Conservation (phyloP, 2,113 vertebrate genomes). For the Muntiacus reevesi region DNA sequence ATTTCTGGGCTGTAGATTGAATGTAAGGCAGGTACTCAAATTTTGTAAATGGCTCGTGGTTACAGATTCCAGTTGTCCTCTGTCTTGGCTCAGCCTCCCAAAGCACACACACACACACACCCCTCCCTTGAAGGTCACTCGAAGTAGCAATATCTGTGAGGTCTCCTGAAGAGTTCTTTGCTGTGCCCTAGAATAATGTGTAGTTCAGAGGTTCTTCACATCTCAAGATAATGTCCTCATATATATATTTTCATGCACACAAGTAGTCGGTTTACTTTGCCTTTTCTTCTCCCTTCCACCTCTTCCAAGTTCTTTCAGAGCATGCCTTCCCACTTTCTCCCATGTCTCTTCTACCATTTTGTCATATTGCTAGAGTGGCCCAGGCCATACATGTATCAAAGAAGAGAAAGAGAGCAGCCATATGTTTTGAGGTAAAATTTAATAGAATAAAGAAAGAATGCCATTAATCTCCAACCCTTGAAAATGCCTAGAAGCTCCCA, state of each 20-base stretch:
- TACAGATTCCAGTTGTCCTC: background rate
- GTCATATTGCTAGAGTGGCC: slow-evolving; percentile 24
- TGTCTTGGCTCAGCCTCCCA: background rate
- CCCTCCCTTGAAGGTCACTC: background rate
- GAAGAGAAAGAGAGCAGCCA: slow-evolving; percentile 52
- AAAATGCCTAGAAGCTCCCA: slow-evolving; percentile 51
- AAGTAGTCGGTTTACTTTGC: background rate
- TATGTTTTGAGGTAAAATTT: slow-evolving; percentile 66
- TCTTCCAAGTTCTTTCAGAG: background rate
- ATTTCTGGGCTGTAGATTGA: background rate
- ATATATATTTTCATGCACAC: background rate
- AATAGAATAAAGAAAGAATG: slow-evolving; percentile 66
- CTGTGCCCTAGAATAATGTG: background rate
- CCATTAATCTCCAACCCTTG: slow-evolving; percentile 53
- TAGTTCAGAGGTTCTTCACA: background rate
- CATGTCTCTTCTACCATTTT: background rate
- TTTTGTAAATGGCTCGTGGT: background rate
- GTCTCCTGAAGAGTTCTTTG: background rate
- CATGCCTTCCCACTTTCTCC: background rate
- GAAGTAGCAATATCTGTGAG: background rate
- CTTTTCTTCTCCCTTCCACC: background rate
- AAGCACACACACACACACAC: background rate
- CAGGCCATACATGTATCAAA: slow-evolving; percentile 15
- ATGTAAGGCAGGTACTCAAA: background rate
- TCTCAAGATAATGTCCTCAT: background rate